A percentile compares a stretch with the other conserved stretches of the same genome.
Evolutionary conservation across 2,888 invertebrate species (phyloP).

Genomic region (Andrena trimmerana): DNA sequence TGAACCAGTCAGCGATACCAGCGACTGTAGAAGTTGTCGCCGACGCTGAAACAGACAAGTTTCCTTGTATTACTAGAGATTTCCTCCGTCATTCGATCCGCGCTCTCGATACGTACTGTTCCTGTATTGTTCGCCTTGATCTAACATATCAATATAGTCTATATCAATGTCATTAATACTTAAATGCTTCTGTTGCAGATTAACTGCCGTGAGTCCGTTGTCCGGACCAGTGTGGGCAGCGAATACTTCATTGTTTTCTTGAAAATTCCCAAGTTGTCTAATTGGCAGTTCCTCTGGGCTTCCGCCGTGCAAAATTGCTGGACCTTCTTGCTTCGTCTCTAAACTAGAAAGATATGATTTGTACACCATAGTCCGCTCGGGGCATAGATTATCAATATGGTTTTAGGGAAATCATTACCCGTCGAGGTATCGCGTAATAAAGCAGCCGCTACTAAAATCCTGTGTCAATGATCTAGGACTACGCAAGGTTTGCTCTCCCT

Average conservation of each 20-base stretch:
- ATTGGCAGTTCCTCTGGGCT: constrained; percentile 91
- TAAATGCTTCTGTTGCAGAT: constrained; percentile 88
- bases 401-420: constrained; percentile 86
- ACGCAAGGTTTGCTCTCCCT: constrained; percentile 86
- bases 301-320: constrained; percentile 89
- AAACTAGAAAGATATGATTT: constrained; percentile 73
- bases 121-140: constrained; percentile 82
- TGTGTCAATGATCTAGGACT: constrained; percentile 85
- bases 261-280: constrained; percentile 86
- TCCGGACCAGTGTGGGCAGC: constrained; percentile 94
- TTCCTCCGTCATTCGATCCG: constrained; percentile 4
- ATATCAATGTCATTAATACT: constrained; percentile 89
- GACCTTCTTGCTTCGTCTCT: constrained; percentile 85
- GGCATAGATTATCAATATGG: constrained; percentile 8
- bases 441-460: constrained; percentile 86
- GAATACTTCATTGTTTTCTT: constrained; percentile 87
- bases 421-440: constrained; percentile 90
- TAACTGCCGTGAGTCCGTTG: constrained; percentile 91
- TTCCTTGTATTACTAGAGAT: background rate
- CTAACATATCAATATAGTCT: constrained; percentile 89
- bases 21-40: constrained; percentile 70
- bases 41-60: constrained; percentile 53
- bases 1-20: constrained; percentile 86
- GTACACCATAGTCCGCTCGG: background rate
- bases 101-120: constrained; percentile 71